Evolutionary conservation across 1,140 invertebrate genomes (phyloP).

Genomic region (Apis dorsata): DNA sequence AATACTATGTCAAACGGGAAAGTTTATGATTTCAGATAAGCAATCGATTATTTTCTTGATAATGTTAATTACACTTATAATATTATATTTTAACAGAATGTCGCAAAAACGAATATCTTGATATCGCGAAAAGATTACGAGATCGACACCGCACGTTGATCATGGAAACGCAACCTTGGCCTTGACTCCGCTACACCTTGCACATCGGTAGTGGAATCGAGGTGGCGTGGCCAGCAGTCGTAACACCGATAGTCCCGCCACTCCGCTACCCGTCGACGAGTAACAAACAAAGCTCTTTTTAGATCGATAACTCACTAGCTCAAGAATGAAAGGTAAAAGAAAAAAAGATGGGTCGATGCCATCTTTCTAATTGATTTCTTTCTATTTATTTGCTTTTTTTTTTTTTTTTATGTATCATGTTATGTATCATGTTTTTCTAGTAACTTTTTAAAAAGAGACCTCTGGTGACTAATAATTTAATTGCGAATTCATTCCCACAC

Average conservation of each 20-base stretch:
- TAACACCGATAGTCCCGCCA: slow-evolving; percentile 41
- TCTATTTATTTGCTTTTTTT: not conserved
- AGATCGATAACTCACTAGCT: slow-evolving; percentile 28
- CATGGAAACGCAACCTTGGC: slow-evolving; percentile 58
- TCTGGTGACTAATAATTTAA: too few species aligned
- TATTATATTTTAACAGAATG: not conserved
- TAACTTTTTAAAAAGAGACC: too few species aligned
- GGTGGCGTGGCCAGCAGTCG: slow-evolving; percentile 47
- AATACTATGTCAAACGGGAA: not conserved
- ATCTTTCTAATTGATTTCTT: not conserved
- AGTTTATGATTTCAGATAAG: not conserved
- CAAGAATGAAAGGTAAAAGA: slow-evolving; percentile 34
- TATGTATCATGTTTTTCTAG: too few species aligned
- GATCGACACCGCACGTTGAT: slow-evolving; percentile 59
- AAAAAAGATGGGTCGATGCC: slow-evolving; percentile 11
- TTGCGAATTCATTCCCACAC: too few species aligned
- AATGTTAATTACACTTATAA: not conserved
- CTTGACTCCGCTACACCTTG: slow-evolving; percentile 55
- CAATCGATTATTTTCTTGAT: not conserved
- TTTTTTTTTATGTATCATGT: too few species aligned
- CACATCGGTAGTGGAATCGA: slow-evolving; percentile 43
- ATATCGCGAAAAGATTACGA: slow-evolving; percentile 57
- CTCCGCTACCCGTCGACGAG: slow-evolving; percentile 2
- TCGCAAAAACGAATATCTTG: slow-evolving; percentile 7
- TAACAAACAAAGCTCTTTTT: slow-evolving; percentile 28